A percentile compares a stretch with the other conserved stretches of the same genome.
Conservation (phyloP, 2,113 vertebrate genomes). For the Xyliphius kryptos region DNA sequence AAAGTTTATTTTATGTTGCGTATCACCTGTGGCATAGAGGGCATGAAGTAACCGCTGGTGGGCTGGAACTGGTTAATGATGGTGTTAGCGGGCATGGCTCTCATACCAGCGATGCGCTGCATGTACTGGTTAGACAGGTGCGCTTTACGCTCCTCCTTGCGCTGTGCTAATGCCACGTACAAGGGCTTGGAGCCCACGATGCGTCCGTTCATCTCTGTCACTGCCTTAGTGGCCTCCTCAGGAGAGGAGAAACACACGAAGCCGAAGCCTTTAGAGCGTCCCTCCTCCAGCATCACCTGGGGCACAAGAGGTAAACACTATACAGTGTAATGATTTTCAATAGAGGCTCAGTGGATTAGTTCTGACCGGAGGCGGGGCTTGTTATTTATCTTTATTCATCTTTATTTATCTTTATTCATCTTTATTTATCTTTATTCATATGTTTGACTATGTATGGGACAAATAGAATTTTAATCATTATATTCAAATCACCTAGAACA, state of each 20-base stretch:
- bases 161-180: slow-evolving; percentile 91
- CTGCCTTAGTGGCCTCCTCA: slow-evolving; percentile 96
- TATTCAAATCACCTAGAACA: too few species aligned
- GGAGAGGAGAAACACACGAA: slow-evolving; percentile 99
- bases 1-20: too few species aligned
- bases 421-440: too few species aligned
- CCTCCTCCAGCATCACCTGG: slow-evolving; percentile 98
- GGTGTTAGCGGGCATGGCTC: slow-evolving; percentile 89
- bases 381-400: too few species aligned
- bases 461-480: too few species aligned
- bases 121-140: slow-evolving; percentile 98
- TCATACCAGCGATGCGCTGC: slow-evolving; percentile 97
- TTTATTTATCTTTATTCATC: too few species aligned
- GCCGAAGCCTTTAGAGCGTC: slow-evolving; percentile 96
- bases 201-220: slow-evolving; percentile 97
- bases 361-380: too few species aligned
- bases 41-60: slow-evolving; percentile 94
- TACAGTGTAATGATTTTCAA: too few species aligned
- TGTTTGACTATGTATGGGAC: too few species aligned
- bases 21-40: slow-evolving; percentile 90
- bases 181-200: slow-evolving; percentile 96
- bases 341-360: too few species aligned
- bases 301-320: too few species aligned
- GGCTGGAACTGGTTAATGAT: slow-evolving; percentile 98
- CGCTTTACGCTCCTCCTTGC: slow-evolving; percentile 96